Base-by-base conservation (phyloP, 2,113 vertebrate genomes). In the Odontesthes bonariensis region DNA sequence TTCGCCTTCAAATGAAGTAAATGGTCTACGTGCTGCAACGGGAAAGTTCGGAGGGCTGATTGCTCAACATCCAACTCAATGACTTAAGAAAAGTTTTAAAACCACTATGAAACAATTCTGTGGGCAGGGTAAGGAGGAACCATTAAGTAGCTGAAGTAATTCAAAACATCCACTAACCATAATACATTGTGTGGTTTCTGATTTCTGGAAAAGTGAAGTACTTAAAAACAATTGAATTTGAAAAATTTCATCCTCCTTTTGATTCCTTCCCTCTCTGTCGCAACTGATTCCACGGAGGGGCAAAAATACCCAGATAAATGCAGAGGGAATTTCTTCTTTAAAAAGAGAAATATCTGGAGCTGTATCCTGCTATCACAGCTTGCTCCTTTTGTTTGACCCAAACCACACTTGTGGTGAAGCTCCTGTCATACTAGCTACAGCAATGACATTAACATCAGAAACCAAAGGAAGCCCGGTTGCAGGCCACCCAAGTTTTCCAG, bases 401-500 rank as follows among this genome's bases (percentile, higher is more conserved):
- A 91, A 88, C 87, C 84, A 72, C 38, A 60, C 51, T 81, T 92
- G 90, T 79, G 90, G 92, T 77, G 55, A 66, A 76, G 81, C 84
- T 84, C 70, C 75, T 89, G 86, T 89, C 89, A 84, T 84, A 82
- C 67, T 67, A 80, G 83, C 75, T 67, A 76, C 91, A 89, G 89
- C 87, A 92, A 92, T 79, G 90, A 88, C 89, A 92, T 92, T 93
- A 93, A 89, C 88, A 92, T 94, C 47, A 85, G 86, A 93, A 92
- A 94, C 91, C 89, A 90, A 71, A 93, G 92, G 91, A 94, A 93
- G 86, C 81, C 65, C 35, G 79, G 84, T 83, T 83, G 66, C 70
- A 76, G 93, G 88, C 94, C 93, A 94, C 94, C 94, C 93, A 94
- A 74, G 88, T 90, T 91, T 92, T 90, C 86, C 82, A 59, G 71